Evolutionary conservation across 2,113 vertebrate genomes (phyloP).

Genomic region (Ophthalmolycus amberensis): DNA sequence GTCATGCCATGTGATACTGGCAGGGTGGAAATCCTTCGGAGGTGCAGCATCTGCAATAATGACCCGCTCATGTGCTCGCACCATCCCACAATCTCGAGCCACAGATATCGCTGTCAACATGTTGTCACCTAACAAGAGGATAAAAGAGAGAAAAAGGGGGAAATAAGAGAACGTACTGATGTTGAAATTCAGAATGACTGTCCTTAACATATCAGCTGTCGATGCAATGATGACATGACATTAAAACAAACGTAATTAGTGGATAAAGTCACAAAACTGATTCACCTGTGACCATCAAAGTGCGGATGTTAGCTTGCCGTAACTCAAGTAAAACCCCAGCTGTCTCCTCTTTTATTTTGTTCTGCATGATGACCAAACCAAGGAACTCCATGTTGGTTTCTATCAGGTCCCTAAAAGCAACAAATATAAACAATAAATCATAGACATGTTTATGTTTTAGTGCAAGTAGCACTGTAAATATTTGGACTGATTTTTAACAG

Average conservation of each 20-base stretch:
- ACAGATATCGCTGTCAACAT: constrained; percentile 97
- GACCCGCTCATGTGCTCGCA: constrained; percentile 90
- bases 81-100: constrained; percentile 96
- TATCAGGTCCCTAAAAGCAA: constrained; percentile 87
- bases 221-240: too few species aligned
- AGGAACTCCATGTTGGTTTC: constrained; percentile 96
- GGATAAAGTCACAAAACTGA: not conserved
- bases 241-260: not conserved
- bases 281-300: constrained; percentile 96
- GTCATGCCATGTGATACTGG: constrained; percentile 94
- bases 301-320: constrained; percentile 92
- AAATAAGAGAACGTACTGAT: not conserved
- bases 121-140: constrained; percentile 89
- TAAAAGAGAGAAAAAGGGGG: not conserved
- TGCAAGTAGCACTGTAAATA: not conserved
- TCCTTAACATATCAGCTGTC: not conserved
- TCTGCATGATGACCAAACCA: constrained; percentile 97
- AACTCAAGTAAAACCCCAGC: constrained; percentile 90
- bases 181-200: not conserved
- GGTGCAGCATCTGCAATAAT: constrained; percentile 93
- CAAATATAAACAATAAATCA: not conserved
- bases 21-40: constrained; percentile 91
- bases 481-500: not conserved
- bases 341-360: constrained; percentile 95
- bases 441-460: not conserved